These are phyloP conservation scores for Felis chaus DNA, from an alignment of 2,113 vertebrate species.

Conservation along the genomic window DNA sequence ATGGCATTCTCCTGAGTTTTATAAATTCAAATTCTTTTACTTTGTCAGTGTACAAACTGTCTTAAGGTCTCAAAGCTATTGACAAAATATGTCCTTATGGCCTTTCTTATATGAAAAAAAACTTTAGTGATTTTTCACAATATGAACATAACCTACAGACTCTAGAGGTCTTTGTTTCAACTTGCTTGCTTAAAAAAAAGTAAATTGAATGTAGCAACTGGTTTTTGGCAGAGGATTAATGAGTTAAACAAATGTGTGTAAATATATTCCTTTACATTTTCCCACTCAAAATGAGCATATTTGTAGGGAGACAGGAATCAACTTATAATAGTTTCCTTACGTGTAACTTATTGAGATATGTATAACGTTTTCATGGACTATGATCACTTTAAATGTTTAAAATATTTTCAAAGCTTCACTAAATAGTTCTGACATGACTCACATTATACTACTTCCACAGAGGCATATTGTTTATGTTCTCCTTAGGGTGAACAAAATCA, in stretches of 20 bases:
- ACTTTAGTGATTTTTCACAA: not conserved
- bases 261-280: not conserved
- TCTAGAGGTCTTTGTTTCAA: constrained; percentile 26
- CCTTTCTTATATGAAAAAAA: not conserved
- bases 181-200: not conserved
- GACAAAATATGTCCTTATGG: not conserved
- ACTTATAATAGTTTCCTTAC: not conserved
- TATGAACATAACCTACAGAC: not conserved
- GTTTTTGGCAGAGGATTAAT: not conserved
- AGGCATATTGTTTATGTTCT: not conserved
- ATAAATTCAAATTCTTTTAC: not conserved
- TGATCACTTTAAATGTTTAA: not conserved
- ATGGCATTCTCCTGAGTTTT: not conserved
- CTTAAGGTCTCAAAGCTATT: not conserved
- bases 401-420: not conserved
- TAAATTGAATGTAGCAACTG: not conserved
- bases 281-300: not conserved
- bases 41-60: not conserved
- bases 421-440: not conserved
- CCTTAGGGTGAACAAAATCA: not conserved
- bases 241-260: not conserved
- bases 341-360: not conserved
- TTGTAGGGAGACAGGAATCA: not conserved
- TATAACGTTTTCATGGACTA: not conserved
- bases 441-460: not conserved